These are phyloP conservation scores for Anas platyrhynchos DNA, from an alignment of 2,113 vertebrate species.

Conservation along the genomic window DNA sequence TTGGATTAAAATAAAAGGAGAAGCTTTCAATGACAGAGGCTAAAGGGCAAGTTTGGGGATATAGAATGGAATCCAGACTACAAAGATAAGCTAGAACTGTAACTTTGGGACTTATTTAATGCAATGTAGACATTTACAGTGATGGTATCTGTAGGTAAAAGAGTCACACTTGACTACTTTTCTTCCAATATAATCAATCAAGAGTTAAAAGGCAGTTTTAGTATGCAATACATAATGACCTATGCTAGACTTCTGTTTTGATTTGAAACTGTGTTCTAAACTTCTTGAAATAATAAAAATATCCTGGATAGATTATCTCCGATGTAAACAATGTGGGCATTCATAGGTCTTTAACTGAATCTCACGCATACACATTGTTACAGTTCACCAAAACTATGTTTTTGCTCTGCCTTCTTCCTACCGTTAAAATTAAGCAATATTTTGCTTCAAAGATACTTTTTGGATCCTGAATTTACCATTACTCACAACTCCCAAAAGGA, in stretches of 20 bases:
- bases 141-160: not conserved
- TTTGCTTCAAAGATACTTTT: slow-evolving; percentile 5
- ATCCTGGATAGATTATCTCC: not conserved
- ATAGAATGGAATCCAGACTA: not conserved
- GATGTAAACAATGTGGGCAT: not conserved
- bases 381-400: not conserved
- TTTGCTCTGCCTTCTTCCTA: not conserved
- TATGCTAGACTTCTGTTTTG: not conserved
- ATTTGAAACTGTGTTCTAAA: not conserved
- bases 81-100: not conserved
- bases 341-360: not conserved
- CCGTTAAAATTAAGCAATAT: not conserved
- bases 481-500: not conserved
- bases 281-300: not conserved
- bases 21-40: not conserved
- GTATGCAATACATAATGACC: not conserved
- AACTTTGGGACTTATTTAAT: not conserved
- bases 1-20: slow-evolving; percentile 24
- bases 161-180: not conserved
- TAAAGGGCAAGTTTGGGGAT: not conserved
- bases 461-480: not conserved
- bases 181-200: not conserved
- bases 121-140: not conserved
- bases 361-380: not conserved
- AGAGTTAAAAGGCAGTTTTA: not conserved